phyloP scores from a whole-genome alignment of 2,113 vertebrate species.

The Carassius auratus region DNA sequence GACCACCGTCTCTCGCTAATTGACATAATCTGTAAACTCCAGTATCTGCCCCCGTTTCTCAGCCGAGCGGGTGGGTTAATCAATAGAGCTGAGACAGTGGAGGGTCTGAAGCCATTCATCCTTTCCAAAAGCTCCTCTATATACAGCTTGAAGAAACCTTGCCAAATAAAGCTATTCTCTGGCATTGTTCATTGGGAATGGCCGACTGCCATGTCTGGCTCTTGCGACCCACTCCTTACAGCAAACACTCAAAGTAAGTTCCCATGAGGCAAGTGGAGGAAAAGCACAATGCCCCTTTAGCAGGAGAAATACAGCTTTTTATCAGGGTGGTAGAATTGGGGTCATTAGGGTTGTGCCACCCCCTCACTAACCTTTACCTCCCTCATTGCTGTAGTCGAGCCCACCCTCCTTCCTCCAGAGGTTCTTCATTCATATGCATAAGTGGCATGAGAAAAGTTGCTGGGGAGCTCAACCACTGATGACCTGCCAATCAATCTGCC shows the following conservation, averaged over 20 bases:
- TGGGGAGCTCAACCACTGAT: slow-evolving; percentile 36
- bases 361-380: slow-evolving; percentile 46
- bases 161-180: slow-evolving; percentile 64
- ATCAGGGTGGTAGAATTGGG: slow-evolving; percentile 59
- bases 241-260: slow-evolving; percentile 51
- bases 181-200: slow-evolving; percentile 66
- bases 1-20: slow-evolving; percentile 60
- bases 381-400: slow-evolving; percentile 42
- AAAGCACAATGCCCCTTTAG: slow-evolving; percentile 59
- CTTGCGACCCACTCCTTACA: slow-evolving; percentile 46
- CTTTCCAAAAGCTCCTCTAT: slow-evolving; percentile 56
- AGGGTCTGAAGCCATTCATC: slow-evolving; percentile 54
- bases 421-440: slow-evolving; percentile 40
- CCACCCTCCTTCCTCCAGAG: slow-evolving; percentile 37
- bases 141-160: slow-evolving; percentile 57
- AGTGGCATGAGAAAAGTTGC: slow-evolving; percentile 55
- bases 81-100: slow-evolving; percentile 50
- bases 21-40: slow-evolving; percentile 69
- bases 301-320: slow-evolving; percentile 55
- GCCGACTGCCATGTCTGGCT: slow-evolving; percentile 55
- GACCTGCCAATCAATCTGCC: slow-evolving; percentile 53
- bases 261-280: slow-evolving; percentile 55
- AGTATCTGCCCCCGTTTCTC: slow-evolving; percentile 63
- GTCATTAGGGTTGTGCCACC: slow-evolving; percentile 58
- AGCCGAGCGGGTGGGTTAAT: slow-evolving; percentile 54